A percentile compares a stretch with the other conserved stretches of the same genome.
These are phyloP conservation scores for Bradypodion pumilum DNA, from an alignment of 2,797 vertebrate species.

Conservation along the genomic window DNA sequence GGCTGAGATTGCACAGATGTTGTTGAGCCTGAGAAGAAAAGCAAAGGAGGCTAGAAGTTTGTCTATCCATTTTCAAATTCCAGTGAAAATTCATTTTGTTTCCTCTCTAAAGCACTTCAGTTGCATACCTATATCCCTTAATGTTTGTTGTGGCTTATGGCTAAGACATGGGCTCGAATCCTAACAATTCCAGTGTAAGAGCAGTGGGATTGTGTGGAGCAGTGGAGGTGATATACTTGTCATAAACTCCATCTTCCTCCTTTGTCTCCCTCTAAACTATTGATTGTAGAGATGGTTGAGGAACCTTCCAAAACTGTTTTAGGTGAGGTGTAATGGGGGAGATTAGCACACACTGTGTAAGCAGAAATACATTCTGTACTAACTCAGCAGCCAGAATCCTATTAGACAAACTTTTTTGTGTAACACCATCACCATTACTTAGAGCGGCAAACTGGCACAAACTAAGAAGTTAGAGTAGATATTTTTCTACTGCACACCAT, in stretches of 20 bases:
- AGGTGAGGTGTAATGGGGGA: neutral
- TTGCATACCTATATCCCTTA: neutral
- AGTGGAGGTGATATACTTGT: neutral
- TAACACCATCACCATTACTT: too few relatives aligned
- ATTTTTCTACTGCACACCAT: too few relatives aligned
- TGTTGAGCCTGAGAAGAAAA: conserved; percentile 81
- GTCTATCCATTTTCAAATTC: neutral
- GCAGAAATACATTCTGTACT: neutral
- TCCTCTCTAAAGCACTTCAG: neutral
- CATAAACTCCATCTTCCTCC: neutral
- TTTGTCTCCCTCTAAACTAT: neutral
- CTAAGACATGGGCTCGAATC: neutral
- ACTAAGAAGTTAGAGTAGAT: too few relatives aligned
- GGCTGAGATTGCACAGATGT: conserved; percentile 85
- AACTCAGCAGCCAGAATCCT: too few relatives aligned
- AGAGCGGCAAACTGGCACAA: too few relatives aligned
- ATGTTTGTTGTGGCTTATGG: neutral
- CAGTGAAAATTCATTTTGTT: neutral
- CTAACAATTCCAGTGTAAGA: neutral
- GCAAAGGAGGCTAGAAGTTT: neutral
- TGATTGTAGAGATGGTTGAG: neutral
- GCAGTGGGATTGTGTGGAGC: neutral
- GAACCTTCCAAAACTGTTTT: neutral
- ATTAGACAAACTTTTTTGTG: too few relatives aligned
- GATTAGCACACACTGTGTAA: neutral